Conservation (phyloP, 2,113 vertebrate genomes). For the Dipodomys stephensi region DNA sequence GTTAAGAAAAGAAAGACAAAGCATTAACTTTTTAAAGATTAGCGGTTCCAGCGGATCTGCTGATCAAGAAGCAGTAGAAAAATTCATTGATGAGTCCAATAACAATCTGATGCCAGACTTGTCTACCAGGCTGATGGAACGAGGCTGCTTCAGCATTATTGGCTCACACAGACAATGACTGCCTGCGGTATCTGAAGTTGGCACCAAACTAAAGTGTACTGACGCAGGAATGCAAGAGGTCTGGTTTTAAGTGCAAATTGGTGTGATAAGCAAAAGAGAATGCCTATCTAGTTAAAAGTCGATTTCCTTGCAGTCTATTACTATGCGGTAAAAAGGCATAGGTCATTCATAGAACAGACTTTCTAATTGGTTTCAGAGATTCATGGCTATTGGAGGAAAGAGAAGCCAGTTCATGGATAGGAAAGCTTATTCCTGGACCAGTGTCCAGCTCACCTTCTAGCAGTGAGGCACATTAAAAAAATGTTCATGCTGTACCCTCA, state of each 20-base stretch:
- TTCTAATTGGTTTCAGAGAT: neutral
- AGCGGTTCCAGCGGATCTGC: neutral
- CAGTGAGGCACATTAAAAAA: neutral
- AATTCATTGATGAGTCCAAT: neutral
- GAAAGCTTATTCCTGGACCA: neutral
- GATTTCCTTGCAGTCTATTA: neutral
- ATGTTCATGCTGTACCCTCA: neutral
- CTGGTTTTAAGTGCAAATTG: no score
- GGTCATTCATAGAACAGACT: neutral
- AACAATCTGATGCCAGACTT: neutral
- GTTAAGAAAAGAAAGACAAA: neutral
- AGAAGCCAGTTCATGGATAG: rapidly evolving
- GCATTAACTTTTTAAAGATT: neutral
- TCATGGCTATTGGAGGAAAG: neutral
- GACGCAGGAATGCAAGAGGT: no score
- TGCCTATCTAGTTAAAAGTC: neutral
- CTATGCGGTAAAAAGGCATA: neutral
- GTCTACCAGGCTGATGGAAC: neutral
- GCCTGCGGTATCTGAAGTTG: neutral
- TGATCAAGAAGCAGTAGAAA: neutral
- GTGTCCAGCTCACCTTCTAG: neutral
- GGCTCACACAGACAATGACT: neutral
- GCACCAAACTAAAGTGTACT: no score
- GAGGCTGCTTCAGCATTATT: neutral
- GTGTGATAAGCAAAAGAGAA: neutral